Evolutionary conservation across 2,113 vertebrate genomes (phyloP), one percentile per base, ranked within the genome.

Genomic region (Mellivora capensis): DNA sequence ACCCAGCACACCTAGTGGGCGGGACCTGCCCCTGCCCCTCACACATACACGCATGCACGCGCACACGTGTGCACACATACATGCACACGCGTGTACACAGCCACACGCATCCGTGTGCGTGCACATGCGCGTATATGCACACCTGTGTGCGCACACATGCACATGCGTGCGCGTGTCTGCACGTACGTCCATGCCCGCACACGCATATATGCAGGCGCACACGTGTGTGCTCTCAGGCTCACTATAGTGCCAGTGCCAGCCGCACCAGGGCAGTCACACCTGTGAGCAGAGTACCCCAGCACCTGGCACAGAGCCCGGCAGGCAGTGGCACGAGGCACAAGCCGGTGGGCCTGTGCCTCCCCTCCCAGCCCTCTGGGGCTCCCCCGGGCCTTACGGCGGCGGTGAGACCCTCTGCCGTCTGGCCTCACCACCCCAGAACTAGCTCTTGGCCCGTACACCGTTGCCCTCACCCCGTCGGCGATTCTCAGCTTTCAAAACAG

Each of bases 1-100:
- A 4, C 52, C 6, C 2, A 1, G 4, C 37, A 12, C 13, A 7
- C 23, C 0, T 2, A 1, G 0, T 2, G 4, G 23, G 18, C 3
- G 1, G 4, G 4, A 1, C 1, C 44, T 4, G 29, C 39, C 7
- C 29, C n/a, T n/a, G n/a, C 39, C 29, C 11, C 57, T 29, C 87
- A 37, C 57, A 20, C 15, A 15, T 5, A 3, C 25, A 17, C 23
- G 4, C n/a, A 37, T 0, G 31, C 15, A 3, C 1, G 3, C 4
- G 10, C 25, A 57, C 11, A 1, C 25, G 2, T 11, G 0, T 17
- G 23, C 25, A 76, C 42, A 42, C n/a, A n/a, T 20, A 20, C 14
- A 4, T 6, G 44, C 15, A 80, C 12, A 37, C 13, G 27, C 59
- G 0, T 15, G 29, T 15, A 14, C 21, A 64, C 54, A 52, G 12